Conservation (phyloP, 2,113 vertebrate species). For the Falcunculus frontatus region DNA sequence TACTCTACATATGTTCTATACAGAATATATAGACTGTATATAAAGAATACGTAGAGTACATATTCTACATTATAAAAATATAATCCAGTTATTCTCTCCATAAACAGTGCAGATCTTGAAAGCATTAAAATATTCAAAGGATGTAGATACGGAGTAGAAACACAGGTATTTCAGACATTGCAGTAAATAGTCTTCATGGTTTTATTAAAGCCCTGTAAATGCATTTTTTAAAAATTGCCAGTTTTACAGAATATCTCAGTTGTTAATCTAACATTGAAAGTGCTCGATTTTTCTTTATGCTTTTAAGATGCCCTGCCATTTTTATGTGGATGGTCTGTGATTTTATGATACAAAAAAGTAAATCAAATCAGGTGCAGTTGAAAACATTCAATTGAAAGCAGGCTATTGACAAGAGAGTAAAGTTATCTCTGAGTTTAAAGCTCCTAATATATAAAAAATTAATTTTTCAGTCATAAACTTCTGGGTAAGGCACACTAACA, state of each 20-base stretch:
- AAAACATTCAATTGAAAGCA: not conserved
- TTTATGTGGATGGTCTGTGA: not conserved
- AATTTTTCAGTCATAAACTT: not conserved
- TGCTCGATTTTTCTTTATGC: not conserved
- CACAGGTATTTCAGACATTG: not conserved
- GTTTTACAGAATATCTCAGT: not conserved
- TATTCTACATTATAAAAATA: not conserved
- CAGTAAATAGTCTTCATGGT: not conserved
- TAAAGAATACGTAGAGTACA: not conserved
- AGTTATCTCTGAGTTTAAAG: not conserved
- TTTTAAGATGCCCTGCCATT: not conserved
- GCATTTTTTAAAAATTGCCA: fast-evolving
- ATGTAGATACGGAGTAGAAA: not conserved
- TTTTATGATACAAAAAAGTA: not conserved
- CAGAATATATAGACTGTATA: not conserved
- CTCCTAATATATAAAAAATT: not conserved
- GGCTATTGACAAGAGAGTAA: fast-evolving
- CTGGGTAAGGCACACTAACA: fast-evolving
- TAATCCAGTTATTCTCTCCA: not conserved
- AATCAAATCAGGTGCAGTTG: not conserved
- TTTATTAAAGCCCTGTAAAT: not conserved
- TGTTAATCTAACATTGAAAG: not conserved
- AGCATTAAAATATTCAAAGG: not conserved
- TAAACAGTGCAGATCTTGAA: not conserved
- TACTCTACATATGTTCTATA: not conserved